Conservation (phyloP, 1,140 invertebrate genomes). For the Armadillidium nasatum region DNA sequence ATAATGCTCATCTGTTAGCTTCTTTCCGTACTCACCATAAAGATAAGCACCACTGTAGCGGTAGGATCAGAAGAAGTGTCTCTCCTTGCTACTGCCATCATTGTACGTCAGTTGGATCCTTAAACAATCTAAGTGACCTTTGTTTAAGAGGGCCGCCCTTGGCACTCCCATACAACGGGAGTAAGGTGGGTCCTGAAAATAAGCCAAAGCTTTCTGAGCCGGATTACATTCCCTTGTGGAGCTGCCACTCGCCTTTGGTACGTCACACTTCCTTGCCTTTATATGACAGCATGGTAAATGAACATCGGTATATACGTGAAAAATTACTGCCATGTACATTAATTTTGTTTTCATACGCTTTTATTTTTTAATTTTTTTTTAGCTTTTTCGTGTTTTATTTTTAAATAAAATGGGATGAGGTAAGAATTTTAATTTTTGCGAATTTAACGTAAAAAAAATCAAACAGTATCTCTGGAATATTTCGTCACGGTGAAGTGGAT, state of each 20-base stretch:
- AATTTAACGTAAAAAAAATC: too few relatives aligned
- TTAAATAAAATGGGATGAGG: too few relatives aligned
- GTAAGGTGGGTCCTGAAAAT: slow-evolving; percentile 36
- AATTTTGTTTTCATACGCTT: too few relatives aligned
- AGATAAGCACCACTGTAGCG: slow-evolving; percentile 22
- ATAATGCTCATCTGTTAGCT: slow-evolving; percentile 31
- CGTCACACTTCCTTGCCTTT: slow-evolving; percentile 15
- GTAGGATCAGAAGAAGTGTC: slow-evolving; percentile 28
- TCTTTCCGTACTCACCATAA: neutral
- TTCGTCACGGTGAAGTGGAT: too few relatives aligned
- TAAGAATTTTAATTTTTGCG: too few relatives aligned
- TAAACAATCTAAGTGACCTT: slow-evolving; percentile 19
- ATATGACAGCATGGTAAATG: too few relatives aligned
- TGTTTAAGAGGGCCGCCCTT: slow-evolving; percentile 26
- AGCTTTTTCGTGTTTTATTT: too few relatives aligned
- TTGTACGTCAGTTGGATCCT: slow-evolving; percentile 20
- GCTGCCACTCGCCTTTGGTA: slow-evolving; percentile 39
- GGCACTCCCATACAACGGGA: slow-evolving; percentile 30
- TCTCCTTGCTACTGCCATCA: slow-evolving; percentile 33
- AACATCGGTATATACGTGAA: too few relatives aligned
- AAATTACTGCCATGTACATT: too few relatives aligned
- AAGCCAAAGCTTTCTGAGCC: slow-evolving; percentile 33
- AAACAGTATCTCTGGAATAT: too few relatives aligned
- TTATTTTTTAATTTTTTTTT: too few relatives aligned
- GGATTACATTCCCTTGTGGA: slow-evolving; percentile 38